Evolutionary conservation across 2,113 vertebrate species (phyloP), one percentile per base, ranked within the genome.

Genomic region (Bubo blakistoni): DNA sequence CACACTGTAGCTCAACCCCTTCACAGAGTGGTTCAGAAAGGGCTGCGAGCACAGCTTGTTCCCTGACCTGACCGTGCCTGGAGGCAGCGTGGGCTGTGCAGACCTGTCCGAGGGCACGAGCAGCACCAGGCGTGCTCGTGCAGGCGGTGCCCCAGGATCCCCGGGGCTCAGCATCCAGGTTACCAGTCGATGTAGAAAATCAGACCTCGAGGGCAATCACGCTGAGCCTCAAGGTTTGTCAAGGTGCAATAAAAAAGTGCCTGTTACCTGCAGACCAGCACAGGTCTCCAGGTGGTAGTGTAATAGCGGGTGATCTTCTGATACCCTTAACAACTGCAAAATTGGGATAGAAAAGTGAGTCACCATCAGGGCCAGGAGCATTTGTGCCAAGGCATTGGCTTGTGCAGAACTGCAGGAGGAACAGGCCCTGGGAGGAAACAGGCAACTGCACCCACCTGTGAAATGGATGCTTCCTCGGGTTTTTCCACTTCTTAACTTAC

Each of bases 401-500:
- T 57, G 59, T 57, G 73, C 69, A 24, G 69, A 91, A 11, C 78
- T 46, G 63, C 70, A 58, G 63, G 55, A 95, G 57, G 66, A 89
- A 85, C 26, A 72, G 72, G 73, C 87, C 88, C 85, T 30, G 38
- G 74, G 82, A 95, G 71, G 82, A 92, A 90, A 85, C 7, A 71
- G 54, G 12, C 62, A 88, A 4, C 79, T 88, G 88, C 86, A 86
- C 74, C 82, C 90, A 90, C 86, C 85, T 58, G 74, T 59, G 88
- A 66, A 93, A 87, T 4, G 65, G 79, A 86, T 63, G 70, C 58
- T 93, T 86, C 82, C 91, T 49, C 38, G 49, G 62, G 36, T 88
- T 95, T 90, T 95, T 90, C 91, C 86, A 90, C 91, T 71, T 88
- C 76, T 90, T 81, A 70, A 73, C 80, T 86, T 66, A 27, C 46